Percentiles rank a stretch among this genome's conserved stretches.
Evolutionary conservation across 2,797 vertebrate genomes (phyloP).

Genomic region (Schizopygopsis pylzovi): DNA sequence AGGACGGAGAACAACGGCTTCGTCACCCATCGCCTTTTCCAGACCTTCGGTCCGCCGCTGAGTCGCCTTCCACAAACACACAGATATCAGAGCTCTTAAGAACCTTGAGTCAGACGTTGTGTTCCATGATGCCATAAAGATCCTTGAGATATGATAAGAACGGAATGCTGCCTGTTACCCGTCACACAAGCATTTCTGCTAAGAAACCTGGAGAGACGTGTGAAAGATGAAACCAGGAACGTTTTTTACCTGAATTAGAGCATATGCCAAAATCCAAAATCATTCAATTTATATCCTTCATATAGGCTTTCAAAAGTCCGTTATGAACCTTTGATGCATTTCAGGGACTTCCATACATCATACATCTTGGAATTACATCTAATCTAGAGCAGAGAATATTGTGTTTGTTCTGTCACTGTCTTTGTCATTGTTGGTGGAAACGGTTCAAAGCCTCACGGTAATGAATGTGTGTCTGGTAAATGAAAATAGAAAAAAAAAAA

Average conservation of each 20-base stretch:
- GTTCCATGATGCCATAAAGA: slow-evolving; percentile 40
- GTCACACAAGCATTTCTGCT: slow-evolving; percentile 3
- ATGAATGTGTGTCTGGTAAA: slow-evolving; percentile 58
- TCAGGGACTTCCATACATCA: slow-evolving; percentile 16
- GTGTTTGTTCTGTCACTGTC: slow-evolving; percentile 37
- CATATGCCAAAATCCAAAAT: neutral
- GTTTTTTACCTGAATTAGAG: neutral
- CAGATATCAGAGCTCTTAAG: slow-evolving; percentile 62
- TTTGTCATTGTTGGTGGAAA: slow-evolving; percentile 32
- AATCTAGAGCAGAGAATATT: slow-evolving; percentile 32
- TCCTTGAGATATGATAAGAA: slow-evolving; percentile 40
- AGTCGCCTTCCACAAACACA: slow-evolving; percentile 25
- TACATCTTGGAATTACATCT: slow-evolving; percentile 30
- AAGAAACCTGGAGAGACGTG: slow-evolving; percentile 22
- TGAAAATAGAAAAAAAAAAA: slow-evolving; percentile 41
- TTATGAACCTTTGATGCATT: slow-evolving; percentile 9
- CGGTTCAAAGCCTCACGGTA: slow-evolving; percentile 44
- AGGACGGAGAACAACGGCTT: slow-evolving; percentile 27
- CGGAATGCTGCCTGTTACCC: slow-evolving; percentile 22
- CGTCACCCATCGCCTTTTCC: neutral
- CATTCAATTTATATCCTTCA: slow-evolving; percentile 27
- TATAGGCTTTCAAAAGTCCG: slow-evolving; percentile 4
- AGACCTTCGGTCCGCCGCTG: slow-evolving; percentile 2
- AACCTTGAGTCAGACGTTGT: slow-evolving; percentile 33
- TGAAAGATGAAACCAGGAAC: slow-evolving; percentile 23